Evolutionary conservation across 2,888 invertebrate species (phyloP).

Genomic region (Serripes groenlandicus): DNA sequence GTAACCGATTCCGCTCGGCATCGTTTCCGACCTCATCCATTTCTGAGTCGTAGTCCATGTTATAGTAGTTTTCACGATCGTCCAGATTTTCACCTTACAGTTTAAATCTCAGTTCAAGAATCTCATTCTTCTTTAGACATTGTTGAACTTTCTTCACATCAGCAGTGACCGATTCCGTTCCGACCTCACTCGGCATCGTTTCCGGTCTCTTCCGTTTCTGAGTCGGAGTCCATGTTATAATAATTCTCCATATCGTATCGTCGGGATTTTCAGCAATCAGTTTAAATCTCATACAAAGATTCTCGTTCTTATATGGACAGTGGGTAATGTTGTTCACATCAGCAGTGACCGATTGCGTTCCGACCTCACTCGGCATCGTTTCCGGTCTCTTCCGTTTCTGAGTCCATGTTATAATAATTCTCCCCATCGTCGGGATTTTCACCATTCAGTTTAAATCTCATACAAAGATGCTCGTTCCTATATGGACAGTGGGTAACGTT

Average conservation of each 20-base stretch:
- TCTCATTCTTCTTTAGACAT: no score
- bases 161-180: no score
- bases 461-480: constrained; percentile 62
- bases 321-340: constrained; percentile 60
- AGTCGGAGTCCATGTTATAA: constrained; percentile 14
- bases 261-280: constrained; percentile 46
- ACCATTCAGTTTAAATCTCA: constrained; percentile 44
- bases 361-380: no score
- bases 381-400: constrained; percentile 12
- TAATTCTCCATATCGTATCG: constrained; percentile 38
- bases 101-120: no score
- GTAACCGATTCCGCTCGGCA: no score
- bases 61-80: no score
- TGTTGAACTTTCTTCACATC: no score
- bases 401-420: constrained; percentile 18
- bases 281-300: constrained; percentile 51
- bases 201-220: constrained; percentile 12
- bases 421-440: constrained; percentile 51
- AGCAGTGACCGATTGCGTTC: no score
- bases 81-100: no score
- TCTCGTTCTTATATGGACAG: constrained; percentile 62
- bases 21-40: no score
- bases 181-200: no score
- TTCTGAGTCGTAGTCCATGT: no score
- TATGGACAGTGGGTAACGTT: constrained; percentile 53